phyloP scores from a whole-genome alignment of 2,888 invertebrate species.

The Cosmia pyralina region DNA sequence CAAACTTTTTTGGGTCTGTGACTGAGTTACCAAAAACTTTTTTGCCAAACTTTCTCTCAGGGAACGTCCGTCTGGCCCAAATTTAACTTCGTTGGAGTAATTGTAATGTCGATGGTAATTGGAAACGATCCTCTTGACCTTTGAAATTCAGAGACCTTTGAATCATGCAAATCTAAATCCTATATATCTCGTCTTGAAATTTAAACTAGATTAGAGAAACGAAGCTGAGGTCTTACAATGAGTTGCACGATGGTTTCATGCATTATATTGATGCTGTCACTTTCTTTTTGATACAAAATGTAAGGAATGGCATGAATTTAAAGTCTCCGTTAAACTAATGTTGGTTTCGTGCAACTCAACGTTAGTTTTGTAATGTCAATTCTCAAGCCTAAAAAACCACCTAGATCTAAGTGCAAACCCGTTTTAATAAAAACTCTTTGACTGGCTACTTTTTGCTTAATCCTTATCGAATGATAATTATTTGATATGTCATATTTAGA shows the following conservation, averaged over 20 bases:
- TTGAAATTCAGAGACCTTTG: constrained; percentile 33
- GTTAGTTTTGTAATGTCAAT: constrained; percentile 7
- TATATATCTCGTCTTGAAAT: constrained; percentile 27
- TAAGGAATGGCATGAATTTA: too few relatives aligned
- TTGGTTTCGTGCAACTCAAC: too few relatives aligned
- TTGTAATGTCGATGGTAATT: constrained; percentile 45
- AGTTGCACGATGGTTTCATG: too few relatives aligned
- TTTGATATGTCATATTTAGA: constrained; percentile 1
- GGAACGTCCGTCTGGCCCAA: constrained; percentile 28
- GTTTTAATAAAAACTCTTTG: not conserved
- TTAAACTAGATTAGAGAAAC: constrained; percentile 1
- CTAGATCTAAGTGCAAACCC: not conserved
- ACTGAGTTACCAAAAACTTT: not conserved
- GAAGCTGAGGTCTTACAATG: too few relatives aligned
- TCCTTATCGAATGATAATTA: not conserved
- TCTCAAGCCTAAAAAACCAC: not conserved
- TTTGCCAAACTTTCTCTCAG: constrained; percentile 1
- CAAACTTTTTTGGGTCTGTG: not conserved
- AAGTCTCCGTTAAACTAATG: too few relatives aligned
- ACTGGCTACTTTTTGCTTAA: not conserved
- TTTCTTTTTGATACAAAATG: too few relatives aligned
- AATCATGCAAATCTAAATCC: constrained; percentile 29
- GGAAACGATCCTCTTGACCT: constrained; percentile 47
- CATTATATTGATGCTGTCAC: too few relatives aligned
- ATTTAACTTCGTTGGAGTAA: constrained; percentile 40